Evolutionary conservation across 2,113 vertebrate genomes (phyloP).

Genomic region (Terrapene triunguis): DNA sequence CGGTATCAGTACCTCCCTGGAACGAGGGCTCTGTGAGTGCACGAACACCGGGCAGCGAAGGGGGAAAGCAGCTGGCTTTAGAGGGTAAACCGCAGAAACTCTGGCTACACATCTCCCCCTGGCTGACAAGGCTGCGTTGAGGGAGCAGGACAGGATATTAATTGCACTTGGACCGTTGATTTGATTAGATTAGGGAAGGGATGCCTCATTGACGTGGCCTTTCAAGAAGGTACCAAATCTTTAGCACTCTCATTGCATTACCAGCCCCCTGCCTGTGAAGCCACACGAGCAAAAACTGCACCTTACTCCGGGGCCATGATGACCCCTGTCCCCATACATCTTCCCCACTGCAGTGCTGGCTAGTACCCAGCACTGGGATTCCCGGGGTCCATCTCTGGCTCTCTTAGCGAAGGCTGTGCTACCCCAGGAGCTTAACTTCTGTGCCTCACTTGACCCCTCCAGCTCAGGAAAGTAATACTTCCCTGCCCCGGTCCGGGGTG

Average conservation of each 20-base stretch:
- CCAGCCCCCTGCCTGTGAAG: neutral
- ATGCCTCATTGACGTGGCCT: neutral
- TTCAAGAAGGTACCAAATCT: neutral
- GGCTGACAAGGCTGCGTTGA: neutral
- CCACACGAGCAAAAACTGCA: neutral
- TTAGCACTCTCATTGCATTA: neutral
- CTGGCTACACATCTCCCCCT: accelerated
- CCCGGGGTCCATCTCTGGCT: neutral
- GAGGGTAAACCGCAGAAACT: neutral
- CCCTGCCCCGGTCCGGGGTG: neutral
- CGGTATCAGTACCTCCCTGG: accelerated
- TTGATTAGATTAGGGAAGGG: neutral
- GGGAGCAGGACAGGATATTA: neutral
- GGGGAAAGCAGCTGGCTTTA: neutral
- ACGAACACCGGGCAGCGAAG: neutral
- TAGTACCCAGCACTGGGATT: neutral
- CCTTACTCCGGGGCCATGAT: neutral
- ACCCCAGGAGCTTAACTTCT: neutral
- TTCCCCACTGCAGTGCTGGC: neutral
- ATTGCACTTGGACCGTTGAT: accelerated
- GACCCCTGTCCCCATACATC: neutral
- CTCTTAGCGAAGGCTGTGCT: neutral
- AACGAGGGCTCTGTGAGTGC: accelerated
- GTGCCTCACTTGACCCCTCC: too few species aligned
- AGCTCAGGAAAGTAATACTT: neutral